Evolutionary conservation across 2,113 vertebrate species (phyloP).

Genomic region (Stegostoma tigrinum): DNA sequence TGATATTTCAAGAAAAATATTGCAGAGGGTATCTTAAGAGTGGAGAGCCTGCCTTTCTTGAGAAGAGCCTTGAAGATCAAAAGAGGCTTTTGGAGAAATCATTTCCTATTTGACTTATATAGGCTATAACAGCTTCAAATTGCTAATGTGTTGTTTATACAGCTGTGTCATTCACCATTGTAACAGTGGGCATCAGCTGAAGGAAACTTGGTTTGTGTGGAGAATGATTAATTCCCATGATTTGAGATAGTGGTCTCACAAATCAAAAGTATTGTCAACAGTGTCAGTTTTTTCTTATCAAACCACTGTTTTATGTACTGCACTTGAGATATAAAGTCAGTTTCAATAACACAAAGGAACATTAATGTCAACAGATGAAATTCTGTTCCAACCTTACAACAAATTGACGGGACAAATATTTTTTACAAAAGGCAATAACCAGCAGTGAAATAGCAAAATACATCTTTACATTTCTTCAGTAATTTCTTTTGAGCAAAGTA

Average conservation of each 20-base stretch:
- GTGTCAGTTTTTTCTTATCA: background rate
- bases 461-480: no score
- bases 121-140: background rate
- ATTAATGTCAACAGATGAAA: background rate
- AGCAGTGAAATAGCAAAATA: background rate
- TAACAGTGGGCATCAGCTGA: background rate
- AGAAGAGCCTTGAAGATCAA: no score
- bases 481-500: background rate
- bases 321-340: background rate
- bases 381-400: background rate
- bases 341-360: background rate
- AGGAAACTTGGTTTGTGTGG: no score
- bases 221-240: background rate
- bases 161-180: no score
- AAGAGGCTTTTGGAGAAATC: background rate
- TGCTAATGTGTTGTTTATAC: background rate
- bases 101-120: background rate
- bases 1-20: no score
- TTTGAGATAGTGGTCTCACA: background rate
- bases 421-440: background rate
- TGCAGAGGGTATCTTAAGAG: background rate
- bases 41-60: background rate
- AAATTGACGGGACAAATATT: background rate
- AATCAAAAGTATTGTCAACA: background rate
- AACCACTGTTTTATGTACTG: background rate